Evolutionary conservation across 2,888 invertebrate species (phyloP), one percentile per base, ranked within the genome.

Genomic region (Cephus pygmeus): DNA sequence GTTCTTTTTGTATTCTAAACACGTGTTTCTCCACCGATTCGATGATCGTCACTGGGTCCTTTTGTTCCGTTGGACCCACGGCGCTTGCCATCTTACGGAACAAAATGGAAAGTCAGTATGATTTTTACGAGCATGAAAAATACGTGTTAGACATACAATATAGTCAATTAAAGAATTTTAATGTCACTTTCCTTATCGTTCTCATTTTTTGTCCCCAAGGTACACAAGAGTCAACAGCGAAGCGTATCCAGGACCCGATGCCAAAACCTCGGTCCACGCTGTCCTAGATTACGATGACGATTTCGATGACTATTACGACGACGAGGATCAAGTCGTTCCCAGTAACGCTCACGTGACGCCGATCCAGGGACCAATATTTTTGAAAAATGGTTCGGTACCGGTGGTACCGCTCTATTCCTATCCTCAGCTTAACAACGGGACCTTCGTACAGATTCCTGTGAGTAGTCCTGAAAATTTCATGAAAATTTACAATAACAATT

Each of bases 401-500:
- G 97, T 97, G 11, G 97, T 97, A 81, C 97, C 97, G 34, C 93
- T 97, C 73, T 97, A 96, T 85, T 96, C 97, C 76, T 97, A 97
- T 92, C 95, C 96, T 75, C 95, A 96, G 85, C 93, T 96, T 87
- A 96, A 96, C 92, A 97, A 97, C 92, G 97, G 97, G 83, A 95
- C 96, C 74, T 95, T 96, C 91, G 95, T 97, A 85, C 97, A 97
- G 93, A 97, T 97, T 93, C 97, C 97, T 93, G 97, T 97, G 92
- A 96, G 96, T 94, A 12, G 15, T 34, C 6, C 9, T 2, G 30
- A 30, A 34, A 71, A 23, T 15, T 15, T 0, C 1, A 40, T 40
- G 40, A 15, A 56, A 23, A 56, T 23, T 56, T 9, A 23, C 56
- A 2, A 1, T 23, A 56, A 56, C 56, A 23, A 56, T 56, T 56